These are phyloP conservation scores for Xenops minutus DNA, from an alignment of 2,797 vertebrate genomes.

Conservation along the genomic window DNA sequence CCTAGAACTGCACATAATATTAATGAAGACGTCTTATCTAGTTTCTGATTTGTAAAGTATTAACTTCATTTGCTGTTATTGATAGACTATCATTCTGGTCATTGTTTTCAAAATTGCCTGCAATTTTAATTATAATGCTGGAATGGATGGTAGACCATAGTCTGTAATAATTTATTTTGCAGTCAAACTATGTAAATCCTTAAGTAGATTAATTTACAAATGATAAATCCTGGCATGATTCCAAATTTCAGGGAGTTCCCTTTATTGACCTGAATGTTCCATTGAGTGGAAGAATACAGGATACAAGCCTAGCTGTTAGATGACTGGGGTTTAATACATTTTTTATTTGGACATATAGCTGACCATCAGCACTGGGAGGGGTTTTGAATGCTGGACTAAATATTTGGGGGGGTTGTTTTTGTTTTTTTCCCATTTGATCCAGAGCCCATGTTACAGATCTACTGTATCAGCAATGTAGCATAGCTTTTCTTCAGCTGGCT, in stretches of 20 bases:
- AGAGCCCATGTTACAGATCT: neutral
- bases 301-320: neutral
- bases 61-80: neutral
- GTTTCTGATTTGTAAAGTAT: neutral
- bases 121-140: neutral
- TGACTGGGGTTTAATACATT: rapidly evolving
- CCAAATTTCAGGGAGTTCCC: neutral
- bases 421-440: neutral
- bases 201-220: neutral
- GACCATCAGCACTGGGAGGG: neutral
- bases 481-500: neutral
- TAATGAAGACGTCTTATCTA: neutral
- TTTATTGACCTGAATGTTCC: neutral
- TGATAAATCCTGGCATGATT: neutral
- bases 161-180: neutral
- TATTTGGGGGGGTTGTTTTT: neutral
- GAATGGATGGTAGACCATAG: neutral
- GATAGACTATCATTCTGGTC: neutral
- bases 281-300: neutral
- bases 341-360: neutral
- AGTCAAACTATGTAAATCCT: neutral
- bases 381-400: neutral
- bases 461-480: rapidly evolving
- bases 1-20: neutral
- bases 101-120: neutral